These are phyloP conservation scores for Pyrocoelia pectoralis DNA, from an alignment of 2,888 invertebrate species.

Conservation along the genomic window DNA sequence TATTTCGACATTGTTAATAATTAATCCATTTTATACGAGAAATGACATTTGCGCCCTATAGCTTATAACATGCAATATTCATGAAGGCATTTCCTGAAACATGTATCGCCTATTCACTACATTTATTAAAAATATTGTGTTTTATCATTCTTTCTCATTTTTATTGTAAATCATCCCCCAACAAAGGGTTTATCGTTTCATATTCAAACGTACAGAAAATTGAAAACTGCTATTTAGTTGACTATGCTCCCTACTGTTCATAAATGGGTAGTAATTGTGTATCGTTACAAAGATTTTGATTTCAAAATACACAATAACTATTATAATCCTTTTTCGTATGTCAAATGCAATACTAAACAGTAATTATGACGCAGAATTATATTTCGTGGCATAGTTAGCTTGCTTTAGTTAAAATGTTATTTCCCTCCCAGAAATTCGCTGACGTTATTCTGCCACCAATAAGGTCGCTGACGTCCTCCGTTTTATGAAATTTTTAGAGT, in stretches of 20 bases:
- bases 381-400: too few relatives aligned
- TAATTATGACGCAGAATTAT: too few relatives aligned
- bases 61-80: slow-evolving; percentile 6
- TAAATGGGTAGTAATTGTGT: not conserved
- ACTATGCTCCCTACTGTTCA: not conserved
- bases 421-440: too few relatives aligned
- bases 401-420: too few relatives aligned
- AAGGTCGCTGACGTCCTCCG: too few relatives aligned
- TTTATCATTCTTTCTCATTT: not conserved
- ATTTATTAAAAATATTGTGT: slow-evolving; percentile 9
- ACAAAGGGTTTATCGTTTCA: not conserved
- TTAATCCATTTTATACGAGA: slow-evolving; percentile 14
- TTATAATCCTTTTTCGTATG: too few relatives aligned
- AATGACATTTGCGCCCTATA: slow-evolving; percentile 14
- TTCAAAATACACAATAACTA: not conserved
- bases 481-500: too few relatives aligned
- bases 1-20: slow-evolving; percentile 11
- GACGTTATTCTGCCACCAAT: too few relatives aligned
- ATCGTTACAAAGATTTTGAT: not conserved
- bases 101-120: slow-evolving; percentile 4
- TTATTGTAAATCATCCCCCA: not conserved
- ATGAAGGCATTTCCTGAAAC: slow-evolving; percentile 9
- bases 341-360: too few relatives aligned
- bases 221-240: not conserved
- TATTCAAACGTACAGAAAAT: not conserved